These are phyloP conservation scores for Nudaria mundana DNA, from an alignment of 2,888 invertebrate genomes.

Conservation along the genomic window DNA sequence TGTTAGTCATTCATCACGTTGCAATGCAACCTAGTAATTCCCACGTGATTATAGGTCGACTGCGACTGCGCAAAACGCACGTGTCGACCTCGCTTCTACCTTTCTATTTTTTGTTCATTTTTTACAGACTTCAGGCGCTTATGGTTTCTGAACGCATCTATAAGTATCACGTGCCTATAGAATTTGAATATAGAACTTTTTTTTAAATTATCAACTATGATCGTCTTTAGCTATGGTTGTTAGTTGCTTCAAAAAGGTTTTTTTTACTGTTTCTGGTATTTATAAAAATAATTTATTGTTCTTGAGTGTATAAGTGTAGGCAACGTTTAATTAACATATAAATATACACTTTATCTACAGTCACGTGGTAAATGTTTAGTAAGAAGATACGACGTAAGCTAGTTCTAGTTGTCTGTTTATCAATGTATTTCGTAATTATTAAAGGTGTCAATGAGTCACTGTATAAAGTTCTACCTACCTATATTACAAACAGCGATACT, in stretches of 20 bases:
- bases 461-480: conserved; percentile 42
- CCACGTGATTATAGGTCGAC: conserved; percentile 13
- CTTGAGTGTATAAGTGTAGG: no score
- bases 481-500: conserved; percentile 35
- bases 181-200: no score
- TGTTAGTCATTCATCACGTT: conserved; percentile 7
- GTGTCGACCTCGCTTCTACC: conserved; percentile 12
- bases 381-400: no score
- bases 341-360: no score
- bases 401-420: conserved; percentile 25
- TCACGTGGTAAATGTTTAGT: no score
- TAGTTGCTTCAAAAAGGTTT: neutral
- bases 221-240: no score
- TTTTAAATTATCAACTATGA: no score
- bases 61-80: conserved; percentile 4
- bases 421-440: conserved; percentile 31
- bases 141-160: conserved; percentile 10
- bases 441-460: conserved; percentile 38
- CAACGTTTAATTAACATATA: neutral
- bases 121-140: conserved; percentile 7
- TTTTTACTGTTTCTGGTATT: conserved; percentile 1
- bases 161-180: conserved; percentile 11
- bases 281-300: neutral
- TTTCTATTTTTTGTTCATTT: conserved; percentile 16
- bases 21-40: conserved; percentile 10